Conservation (phyloP, 1,140 invertebrate genomes). For the Hycleus cichorii region DNA sequence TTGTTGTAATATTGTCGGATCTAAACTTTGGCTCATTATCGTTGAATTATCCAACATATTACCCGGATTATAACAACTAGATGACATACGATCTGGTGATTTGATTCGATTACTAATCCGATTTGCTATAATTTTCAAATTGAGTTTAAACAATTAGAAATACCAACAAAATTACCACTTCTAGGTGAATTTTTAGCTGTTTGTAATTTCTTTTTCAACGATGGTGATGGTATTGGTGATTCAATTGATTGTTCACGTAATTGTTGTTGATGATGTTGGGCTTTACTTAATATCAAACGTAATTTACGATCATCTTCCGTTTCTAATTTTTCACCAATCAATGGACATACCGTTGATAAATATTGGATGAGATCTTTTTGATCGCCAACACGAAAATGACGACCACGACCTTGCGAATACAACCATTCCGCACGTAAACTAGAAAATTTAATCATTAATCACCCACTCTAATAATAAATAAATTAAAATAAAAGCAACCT, state of each 20-base stretch:
- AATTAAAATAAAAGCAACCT: slow-evolving; percentile 47
- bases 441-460: slow-evolving; percentile 19
- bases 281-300: slow-evolving; percentile 76
- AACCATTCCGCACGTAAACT: slow-evolving; percentile 93
- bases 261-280: slow-evolving; percentile 81
- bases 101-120: slow-evolving; percentile 45
- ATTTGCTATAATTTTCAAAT: slow-evolving; percentile 37
- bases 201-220: slow-evolving; percentile 33
- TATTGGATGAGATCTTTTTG: slow-evolving; percentile 76
- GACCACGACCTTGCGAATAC: slow-evolving; percentile 84
- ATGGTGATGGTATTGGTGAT: slow-evolving; percentile 35
- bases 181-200: slow-evolving; percentile 48
- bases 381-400: slow-evolving; percentile 79
- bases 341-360: slow-evolving; percentile 66
- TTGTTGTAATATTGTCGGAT: slow-evolving; percentile 39
- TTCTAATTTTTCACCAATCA: slow-evolving; percentile 65
- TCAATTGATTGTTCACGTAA: slow-evolving; percentile 49
- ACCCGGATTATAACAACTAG: slow-evolving; percentile 54
- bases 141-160: slow-evolving; percentile 1
- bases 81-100: slow-evolving; percentile 63
- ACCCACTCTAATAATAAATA: background rate
- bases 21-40: slow-evolving; percentile 59
- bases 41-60: slow-evolving; percentile 35
- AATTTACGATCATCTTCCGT: slow-evolving; percentile 81
- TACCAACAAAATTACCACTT: slow-evolving; percentile 36